phyloP scores from a whole-genome alignment of 2,113 vertebrate genomes.

The Entelurus aequoreus region DNA sequence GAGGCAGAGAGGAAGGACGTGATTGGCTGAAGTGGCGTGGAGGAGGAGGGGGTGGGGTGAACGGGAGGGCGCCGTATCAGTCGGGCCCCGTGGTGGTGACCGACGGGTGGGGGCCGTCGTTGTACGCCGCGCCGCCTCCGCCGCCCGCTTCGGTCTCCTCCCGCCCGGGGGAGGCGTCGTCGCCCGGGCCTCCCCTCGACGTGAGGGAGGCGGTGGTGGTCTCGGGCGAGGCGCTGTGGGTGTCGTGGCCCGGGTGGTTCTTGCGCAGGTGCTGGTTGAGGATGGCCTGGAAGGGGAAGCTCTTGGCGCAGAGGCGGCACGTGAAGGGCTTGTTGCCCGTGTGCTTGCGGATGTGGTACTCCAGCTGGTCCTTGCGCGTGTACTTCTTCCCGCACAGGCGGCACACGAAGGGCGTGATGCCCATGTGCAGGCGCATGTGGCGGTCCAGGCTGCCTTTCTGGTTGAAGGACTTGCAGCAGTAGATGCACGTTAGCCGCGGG shows the following conservation, averaged over 20 bases:
- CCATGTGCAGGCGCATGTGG: slow-evolving; percentile 98
- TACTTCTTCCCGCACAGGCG: slow-evolving; percentile 99
- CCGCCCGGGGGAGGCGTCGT: slow-evolving; percentile 84
- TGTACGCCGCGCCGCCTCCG: slow-evolving; percentile 47
- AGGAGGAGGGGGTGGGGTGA: too few species aligned
- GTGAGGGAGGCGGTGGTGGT: slow-evolving; percentile 83
- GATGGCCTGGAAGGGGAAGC: slow-evolving; percentile 99
- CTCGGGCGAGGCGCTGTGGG: slow-evolving; percentile 93
- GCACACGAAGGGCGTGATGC: slow-evolving; percentile 96
- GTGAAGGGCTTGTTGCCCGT: slow-evolving; percentile 99
- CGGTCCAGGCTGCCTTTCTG: slow-evolving; percentile 98
- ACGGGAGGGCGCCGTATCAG: slow-evolving; percentile 54
- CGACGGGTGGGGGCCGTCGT: slow-evolving; percentile 83
- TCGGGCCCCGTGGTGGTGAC: slow-evolving; percentile 95
- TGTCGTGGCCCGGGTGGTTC: slow-evolving; percentile 92
- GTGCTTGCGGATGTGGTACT: slow-evolving; percentile 99
- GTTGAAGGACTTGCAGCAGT: slow-evolving; percentile 99
- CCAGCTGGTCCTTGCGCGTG: slow-evolving; percentile 97
- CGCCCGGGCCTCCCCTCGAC: slow-evolving; percentile 81
- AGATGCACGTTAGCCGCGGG: slow-evolving; percentile 94
- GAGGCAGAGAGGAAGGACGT: background rate
- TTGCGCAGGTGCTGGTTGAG: slow-evolving; percentile 99
- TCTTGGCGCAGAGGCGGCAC: slow-evolving; percentile 95
- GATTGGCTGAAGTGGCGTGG: background rate
- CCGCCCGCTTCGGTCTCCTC: slow-evolving; percentile 76